phyloP scores from a whole-genome alignment of 2,113 vertebrate species.

The Myrmophylax atrothorax region DNA sequence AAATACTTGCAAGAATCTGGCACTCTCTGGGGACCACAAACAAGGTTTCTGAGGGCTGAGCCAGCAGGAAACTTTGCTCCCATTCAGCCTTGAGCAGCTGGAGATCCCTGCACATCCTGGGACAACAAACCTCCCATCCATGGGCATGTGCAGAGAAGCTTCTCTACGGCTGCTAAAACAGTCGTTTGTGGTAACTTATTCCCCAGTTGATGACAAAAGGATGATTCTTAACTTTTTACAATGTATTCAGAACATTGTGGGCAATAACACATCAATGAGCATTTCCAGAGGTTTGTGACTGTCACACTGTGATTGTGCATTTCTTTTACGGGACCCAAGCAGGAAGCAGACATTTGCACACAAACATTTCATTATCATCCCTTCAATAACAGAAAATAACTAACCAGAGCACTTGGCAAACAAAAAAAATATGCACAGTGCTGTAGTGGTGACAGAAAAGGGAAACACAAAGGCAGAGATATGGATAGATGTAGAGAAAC shows the following conservation, averaged over 20 bases:
- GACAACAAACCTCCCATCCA: fast-evolving
- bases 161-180: neutral
- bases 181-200: fast-evolving
- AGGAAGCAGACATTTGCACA: neutral
- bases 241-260: fast-evolving
- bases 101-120: fast-evolving
- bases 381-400: neutral
- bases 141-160: neutral
- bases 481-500: neutral
- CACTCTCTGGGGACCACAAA: neutral
- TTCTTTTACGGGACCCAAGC: neutral
- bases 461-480: neutral
- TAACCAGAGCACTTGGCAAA: neutral
- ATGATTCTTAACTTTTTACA: neutral
- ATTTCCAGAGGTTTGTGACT: too few species aligned
- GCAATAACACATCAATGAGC: fast-evolving
- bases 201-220: fast-evolving
- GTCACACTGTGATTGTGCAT: neutral
- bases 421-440: neutral
- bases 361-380: neutral
- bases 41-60: neutral
- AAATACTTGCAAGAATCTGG: neutral
- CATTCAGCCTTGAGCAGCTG: neutral
- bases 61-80: fast-evolving
- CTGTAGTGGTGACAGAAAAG: neutral